Evolutionary conservation across 2,113 vertebrate species (phyloP), one percentile per base, ranked within the genome.

Genomic region (Nycticorax nycticorax): DNA sequence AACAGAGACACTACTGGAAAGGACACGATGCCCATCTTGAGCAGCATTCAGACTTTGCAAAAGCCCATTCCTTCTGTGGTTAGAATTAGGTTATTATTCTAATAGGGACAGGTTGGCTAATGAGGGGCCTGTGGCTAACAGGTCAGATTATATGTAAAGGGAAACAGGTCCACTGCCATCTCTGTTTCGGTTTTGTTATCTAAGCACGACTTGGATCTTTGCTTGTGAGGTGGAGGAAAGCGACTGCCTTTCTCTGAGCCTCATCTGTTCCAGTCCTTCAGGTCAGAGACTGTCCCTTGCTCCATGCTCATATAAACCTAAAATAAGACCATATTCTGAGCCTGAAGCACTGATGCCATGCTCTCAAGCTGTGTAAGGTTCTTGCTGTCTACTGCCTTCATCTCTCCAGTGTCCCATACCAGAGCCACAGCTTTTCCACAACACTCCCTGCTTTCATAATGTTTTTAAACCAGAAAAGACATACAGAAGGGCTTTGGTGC

Each of bases 221-320:
- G 20, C 26, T 71, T 43, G 18, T 21, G 63, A 81, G 50, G 26
- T 39, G 13, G 37, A 74, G 35, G 50, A 60, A 75, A 45, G 27
- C 1, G 6, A 20, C 23, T 79, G 78, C 48, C 74, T 72, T 72
- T 79, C 47, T 79, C 57, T 43, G 47, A 69, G 57, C 23, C 67
- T 12, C 48, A 48, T 66, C 48, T 78, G 30, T 8, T 62, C 32
- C 62, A 62, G 33, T n/a, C 14, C 66, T 48, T 68, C 3, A 0
- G 4, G 53, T 89, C 62, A 90, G 74, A 91, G 60, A 32, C 39
- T 68, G 67, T 6, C 53, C 50, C 81, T 37, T 60, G 26, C 18
- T 35, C n/a, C 2, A 0, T 47, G 48, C 27, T 79, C 5, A 2
- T 20, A 8, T 1, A 62, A 45, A 64, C 37, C 26, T 37, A 8